phyloP scores from a whole-genome alignment of 2,113 vertebrate species.

The Oryzias woworae region DNA sequence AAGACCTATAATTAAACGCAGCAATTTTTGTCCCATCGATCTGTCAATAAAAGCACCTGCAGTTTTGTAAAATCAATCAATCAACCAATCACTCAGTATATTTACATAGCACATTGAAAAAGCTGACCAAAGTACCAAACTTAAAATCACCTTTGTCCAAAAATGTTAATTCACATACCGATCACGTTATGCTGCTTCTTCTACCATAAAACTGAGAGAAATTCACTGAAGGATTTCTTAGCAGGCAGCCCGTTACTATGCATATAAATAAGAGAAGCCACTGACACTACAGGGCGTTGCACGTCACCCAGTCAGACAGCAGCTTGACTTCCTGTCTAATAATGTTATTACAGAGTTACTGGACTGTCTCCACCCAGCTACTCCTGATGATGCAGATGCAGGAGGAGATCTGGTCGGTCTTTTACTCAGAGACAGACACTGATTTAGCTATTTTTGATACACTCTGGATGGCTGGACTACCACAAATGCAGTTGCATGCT shows the following conservation, averaged over 20 bases:
- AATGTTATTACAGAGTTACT: neutral
- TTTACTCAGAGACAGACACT: neutral
- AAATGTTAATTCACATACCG: too few relatives aligned
- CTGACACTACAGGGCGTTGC: neutral
- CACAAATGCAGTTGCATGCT: too few relatives aligned
- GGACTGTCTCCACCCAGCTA: neutral
- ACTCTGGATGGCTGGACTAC: neutral
- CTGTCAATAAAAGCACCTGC: conserved; percentile 3
- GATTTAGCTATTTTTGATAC: conserved; percentile 1
- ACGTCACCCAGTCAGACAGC: neutral
- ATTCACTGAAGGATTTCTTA: neutral
- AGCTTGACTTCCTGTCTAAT: conserved; percentile 9
- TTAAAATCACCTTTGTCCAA: too few relatives aligned
- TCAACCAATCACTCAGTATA: neutral
- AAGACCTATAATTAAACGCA: conserved; percentile 46
- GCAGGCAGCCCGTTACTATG: neutral
- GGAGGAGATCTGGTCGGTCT: neutral
- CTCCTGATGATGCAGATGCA: conserved; percentile 12
- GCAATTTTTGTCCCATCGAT: conserved; percentile 53
- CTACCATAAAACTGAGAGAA: neutral
- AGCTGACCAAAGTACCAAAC: neutral
- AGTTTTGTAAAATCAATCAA: conserved; percentile 15
- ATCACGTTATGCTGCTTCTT: neutral
- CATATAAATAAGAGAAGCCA: neutral
- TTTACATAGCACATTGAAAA: conserved; percentile 6